These are phyloP conservation scores for Aegotheles bennettii DNA, from an alignment of 2,113 vertebrate species.

Conservation along the genomic window DNA sequence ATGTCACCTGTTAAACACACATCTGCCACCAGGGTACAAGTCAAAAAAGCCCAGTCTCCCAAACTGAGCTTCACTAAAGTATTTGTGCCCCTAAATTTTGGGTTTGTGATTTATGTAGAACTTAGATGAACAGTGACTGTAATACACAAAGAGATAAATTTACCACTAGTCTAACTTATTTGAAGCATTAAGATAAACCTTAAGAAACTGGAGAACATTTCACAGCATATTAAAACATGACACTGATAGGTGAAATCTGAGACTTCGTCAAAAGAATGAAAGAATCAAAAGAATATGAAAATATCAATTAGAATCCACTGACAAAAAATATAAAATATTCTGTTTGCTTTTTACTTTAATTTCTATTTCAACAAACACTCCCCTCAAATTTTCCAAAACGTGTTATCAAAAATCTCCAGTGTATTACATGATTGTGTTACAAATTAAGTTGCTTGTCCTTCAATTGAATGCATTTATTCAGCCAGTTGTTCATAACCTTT, in stretches of 20 bases:
- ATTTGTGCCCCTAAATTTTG: background rate
- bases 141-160: background rate
- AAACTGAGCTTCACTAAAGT: background rate
- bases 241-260: background rate
- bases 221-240: background rate
- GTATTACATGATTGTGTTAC: background rate
- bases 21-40: background rate
- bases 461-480: slow-evolving; percentile 78
- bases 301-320: background rate
- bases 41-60: background rate
- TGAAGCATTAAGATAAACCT: background rate
- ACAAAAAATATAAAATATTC: background rate
- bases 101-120: background rate
- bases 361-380: background rate
- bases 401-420: background rate
- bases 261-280: background rate
- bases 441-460: background rate
- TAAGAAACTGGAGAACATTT: background rate
- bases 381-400: background rate
- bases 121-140: background rate
- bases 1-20: background rate
- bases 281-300: background rate
- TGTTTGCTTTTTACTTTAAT: background rate
- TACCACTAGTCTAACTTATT: background rate
- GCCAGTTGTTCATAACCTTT: slow-evolving; percentile 79